Conservation (phyloP, 2,888 invertebrate genomes). For the Drosophila austrosaltans region DNA sequence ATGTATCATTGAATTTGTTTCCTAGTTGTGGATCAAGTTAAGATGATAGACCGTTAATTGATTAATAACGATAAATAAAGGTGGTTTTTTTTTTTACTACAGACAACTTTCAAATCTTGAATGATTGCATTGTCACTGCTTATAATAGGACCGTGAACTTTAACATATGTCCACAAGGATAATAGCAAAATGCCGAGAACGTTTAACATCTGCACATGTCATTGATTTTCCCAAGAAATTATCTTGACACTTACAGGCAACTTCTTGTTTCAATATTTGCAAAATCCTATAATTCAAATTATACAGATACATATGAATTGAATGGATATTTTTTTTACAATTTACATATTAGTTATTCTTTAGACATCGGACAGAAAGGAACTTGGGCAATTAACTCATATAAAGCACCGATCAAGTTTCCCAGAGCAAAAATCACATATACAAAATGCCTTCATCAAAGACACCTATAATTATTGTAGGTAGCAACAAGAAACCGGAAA, state of each 20-base stretch:
- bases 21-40: no score
- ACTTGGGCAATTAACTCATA: neutral
- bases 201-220: slow-evolving; percentile 3
- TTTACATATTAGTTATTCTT: neutral
- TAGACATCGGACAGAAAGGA: neutral
- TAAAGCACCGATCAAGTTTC: neutral
- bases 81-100: neutral
- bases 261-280: neutral
- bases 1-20: no score
- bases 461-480: slow-evolving; percentile 14
- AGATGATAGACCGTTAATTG: neutral
- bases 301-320: neutral
- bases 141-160: neutral
- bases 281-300: neutral
- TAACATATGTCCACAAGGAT: slow-evolving; percentile 1
- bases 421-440: neutral
- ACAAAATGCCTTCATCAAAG: neutral
- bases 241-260: neutral
- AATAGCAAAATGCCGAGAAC: neutral
- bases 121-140: neutral
- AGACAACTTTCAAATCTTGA: neutral
- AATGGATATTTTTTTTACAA: neutral
- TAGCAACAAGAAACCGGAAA: slow-evolving; percentile 14
- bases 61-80: neutral
- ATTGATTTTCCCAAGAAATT: slow-evolving; percentile 39